Evolutionary conservation across 1,140 invertebrate species (phyloP).

Genomic region (Drosophila sturtevanti): DNA sequence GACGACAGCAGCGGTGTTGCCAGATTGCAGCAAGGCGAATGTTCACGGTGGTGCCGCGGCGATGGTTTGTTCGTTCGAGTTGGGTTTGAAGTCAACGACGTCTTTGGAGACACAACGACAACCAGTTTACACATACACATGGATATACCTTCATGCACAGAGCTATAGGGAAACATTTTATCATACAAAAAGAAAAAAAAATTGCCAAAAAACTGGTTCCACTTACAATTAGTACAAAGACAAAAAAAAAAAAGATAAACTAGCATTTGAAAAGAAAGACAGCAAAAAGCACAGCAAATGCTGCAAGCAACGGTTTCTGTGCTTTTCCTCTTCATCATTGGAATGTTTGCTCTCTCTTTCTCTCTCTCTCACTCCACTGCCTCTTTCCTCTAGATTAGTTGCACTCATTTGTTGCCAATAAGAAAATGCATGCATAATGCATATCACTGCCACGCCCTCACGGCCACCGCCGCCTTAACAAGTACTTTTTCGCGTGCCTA

Average conservation of each 20-base stretch:
- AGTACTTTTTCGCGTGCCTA: slow-evolving; percentile 54
- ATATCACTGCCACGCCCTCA: slow-evolving; percentile 72
- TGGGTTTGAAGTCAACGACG: slow-evolving; percentile 51
- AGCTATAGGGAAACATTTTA: slow-evolving; percentile 30
- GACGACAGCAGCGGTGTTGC: slow-evolving; percentile 50
- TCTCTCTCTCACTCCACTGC: slow-evolving; percentile 2
- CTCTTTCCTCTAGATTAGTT: slow-evolving; percentile 8
- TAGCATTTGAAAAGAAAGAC: slow-evolving; percentile 12
- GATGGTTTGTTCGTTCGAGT: slow-evolving; percentile 26
- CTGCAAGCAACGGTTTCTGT: slow-evolving; percentile 39
- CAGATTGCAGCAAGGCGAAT: slow-evolving; percentile 40
- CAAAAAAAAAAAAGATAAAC: neutral
- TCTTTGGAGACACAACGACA: slow-evolving; percentile 30
- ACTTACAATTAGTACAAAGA: slow-evolving; percentile 16
- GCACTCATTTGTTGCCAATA: slow-evolving; percentile 58
- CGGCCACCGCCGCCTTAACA: slow-evolving; percentile 21
- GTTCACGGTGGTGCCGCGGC: neutral
- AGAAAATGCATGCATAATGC: slow-evolving; percentile 68
- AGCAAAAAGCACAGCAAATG: slow-evolving; percentile 44
- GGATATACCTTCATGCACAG: slow-evolving; percentile 19
- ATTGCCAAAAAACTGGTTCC: slow-evolving; percentile 55
- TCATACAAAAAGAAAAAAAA: slow-evolving; percentile 30
- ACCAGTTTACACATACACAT: slow-evolving; percentile 38
- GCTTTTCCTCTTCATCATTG: slow-evolving; percentile 19
- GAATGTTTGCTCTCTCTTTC: slow-evolving; percentile 31